A percentile compares a stretch with the other conserved stretches of the same genome.
phyloP scores from a whole-genome alignment of 1,140 invertebrate genomes.

The Apis dorsata region DNA sequence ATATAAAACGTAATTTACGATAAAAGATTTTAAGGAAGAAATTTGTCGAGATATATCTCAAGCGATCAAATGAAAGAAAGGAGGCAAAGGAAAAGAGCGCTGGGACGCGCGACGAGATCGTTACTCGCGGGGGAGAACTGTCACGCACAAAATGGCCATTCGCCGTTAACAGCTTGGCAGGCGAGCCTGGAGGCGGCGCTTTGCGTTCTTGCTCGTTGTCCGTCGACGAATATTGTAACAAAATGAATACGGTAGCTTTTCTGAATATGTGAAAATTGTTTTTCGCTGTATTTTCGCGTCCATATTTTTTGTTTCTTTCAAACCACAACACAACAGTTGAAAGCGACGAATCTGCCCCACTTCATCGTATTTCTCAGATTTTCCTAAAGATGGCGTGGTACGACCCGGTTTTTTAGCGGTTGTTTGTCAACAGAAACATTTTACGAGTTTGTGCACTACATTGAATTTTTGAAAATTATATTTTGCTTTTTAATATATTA shows the following conservation, averaged over 20 bases:
- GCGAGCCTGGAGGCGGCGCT: constrained; percentile 72
- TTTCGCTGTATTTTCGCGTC: constrained; percentile 51
- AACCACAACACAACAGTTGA: constrained; percentile 38
- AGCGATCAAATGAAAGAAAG: constrained; percentile 1
- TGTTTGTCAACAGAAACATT: constrained; percentile 66
- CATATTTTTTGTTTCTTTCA: constrained; percentile 23
- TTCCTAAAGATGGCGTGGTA: constrained; percentile 60
- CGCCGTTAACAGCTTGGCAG: constrained; percentile 77
- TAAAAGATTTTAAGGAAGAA: too few relatives aligned
- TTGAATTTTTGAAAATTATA: background rate
- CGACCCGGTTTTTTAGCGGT: constrained; percentile 39
- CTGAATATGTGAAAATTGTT: constrained; percentile 22
- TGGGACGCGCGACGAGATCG: constrained; percentile 39
- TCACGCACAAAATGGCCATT: constrained; percentile 81
- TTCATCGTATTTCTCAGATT: constrained; percentile 14
- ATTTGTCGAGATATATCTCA: background rate
- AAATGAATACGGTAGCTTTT: background rate
- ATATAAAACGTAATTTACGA: background rate
- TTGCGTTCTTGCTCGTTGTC: constrained; percentile 39
- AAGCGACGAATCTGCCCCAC: constrained; percentile 39
- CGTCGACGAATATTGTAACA: constrained; percentile 17
- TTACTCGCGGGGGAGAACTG: constrained; percentile 71
- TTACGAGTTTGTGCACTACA: background rate
- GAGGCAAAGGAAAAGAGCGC: constrained; percentile 12
- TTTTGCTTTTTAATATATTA: background rate